A percentile compares a stretch with the other conserved stretches of the same genome.
These are phyloP conservation scores for Phyllotreta cruciferae DNA, from an alignment of 2,888 invertebrate species.

Conservation along the genomic window DNA sequence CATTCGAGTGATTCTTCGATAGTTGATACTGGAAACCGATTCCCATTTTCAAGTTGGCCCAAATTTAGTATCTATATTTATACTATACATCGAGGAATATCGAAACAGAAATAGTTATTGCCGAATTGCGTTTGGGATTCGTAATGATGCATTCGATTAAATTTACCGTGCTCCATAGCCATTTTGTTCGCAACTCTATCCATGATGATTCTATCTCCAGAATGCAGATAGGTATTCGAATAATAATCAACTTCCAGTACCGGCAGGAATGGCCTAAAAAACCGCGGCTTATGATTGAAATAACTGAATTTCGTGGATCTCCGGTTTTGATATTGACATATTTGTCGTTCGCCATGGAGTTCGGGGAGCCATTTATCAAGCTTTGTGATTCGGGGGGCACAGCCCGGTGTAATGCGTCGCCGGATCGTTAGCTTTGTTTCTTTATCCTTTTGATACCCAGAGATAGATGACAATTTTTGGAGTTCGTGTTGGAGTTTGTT, in stretches of 20 bases:
- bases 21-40: too few species aligned
- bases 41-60: too few species aligned
- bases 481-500: slow-evolving; percentile 28
- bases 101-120: too few species aligned
- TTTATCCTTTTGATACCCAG: slow-evolving; percentile 24
- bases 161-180: too few species aligned
- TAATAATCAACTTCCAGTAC: slow-evolving; percentile 11
- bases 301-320: slow-evolving; percentile 21
- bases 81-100: too few species aligned
- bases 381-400: slow-evolving; percentile 19
- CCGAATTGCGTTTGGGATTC: too few species aligned
- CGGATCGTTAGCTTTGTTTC: slow-evolving; percentile 27
- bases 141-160: too few species aligned
- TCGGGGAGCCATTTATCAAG: slow-evolving; percentile 22
- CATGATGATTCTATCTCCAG: too few species aligned
- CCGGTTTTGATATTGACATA: slow-evolving; percentile 24
- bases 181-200: too few species aligned
- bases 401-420: slow-evolving; percentile 6
- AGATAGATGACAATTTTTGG: slow-evolving; percentile 28
- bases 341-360: slow-evolving; percentile 22
- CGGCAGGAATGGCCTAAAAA: background rate
- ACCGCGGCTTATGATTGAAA: slow-evolving; percentile 13
- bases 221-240: background rate
- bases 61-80: too few species aligned
- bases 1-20: too few species aligned